Evolutionary conservation across 1,140 invertebrate species (phyloP).

Genomic region (Formica exsecta): DNA sequence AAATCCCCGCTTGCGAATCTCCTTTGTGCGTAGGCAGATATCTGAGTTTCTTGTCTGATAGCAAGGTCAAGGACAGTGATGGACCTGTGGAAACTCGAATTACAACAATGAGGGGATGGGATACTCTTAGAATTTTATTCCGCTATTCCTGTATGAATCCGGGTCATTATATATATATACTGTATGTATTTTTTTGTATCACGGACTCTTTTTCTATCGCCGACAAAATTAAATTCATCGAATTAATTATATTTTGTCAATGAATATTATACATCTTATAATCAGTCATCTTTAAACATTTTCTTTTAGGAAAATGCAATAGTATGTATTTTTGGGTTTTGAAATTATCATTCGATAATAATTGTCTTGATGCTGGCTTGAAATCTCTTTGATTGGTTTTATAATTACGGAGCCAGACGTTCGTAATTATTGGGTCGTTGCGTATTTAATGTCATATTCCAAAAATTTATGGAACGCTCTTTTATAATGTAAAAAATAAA

Average conservation of each 20-base stretch:
- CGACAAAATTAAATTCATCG: neutral
- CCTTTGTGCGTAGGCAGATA: slow-evolving; percentile 17
- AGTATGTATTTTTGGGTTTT: neutral
- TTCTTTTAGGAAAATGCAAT: neutral
- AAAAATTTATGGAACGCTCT: neutral
- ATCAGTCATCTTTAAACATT: neutral
- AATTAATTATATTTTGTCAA: neutral
- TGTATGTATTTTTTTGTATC: neutral
- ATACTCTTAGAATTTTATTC: slow-evolving; percentile 18
- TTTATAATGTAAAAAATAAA: neutral
- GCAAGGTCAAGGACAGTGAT: slow-evolving; percentile 1
- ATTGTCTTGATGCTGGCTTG: too few relatives aligned
- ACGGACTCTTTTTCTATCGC: neutral
- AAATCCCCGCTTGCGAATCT: neutral
- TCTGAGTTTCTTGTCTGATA: neutral
- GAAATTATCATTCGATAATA: too few relatives aligned
- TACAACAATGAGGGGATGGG: neutral
- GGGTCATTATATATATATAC: neutral
- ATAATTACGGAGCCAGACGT: neutral
- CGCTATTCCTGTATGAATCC: neutral
- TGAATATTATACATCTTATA: neutral
- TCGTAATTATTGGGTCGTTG: neutral
- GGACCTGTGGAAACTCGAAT: slow-evolving; percentile 26
- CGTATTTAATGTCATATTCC: neutral
- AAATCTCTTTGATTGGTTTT: neutral